Conservation (phyloP, 2,113 vertebrate genomes). For the Cavia aperea region DNA sequence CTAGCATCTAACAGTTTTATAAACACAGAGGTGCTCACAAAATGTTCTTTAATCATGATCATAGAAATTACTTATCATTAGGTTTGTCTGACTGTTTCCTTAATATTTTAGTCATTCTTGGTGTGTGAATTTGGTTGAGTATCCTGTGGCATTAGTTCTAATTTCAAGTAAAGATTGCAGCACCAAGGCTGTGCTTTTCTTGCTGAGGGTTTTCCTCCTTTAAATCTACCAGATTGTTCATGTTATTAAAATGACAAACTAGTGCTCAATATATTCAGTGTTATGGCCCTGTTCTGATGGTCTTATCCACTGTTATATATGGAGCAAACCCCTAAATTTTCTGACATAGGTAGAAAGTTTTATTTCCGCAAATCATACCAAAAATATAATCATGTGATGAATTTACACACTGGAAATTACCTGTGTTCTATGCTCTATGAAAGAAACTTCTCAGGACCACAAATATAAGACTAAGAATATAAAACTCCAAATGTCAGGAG, state of each 20-base stretch:
- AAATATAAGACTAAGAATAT: neutral
- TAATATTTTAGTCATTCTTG: neutral
- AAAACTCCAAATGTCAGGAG: neutral
- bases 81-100: neutral
- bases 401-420: neutral
- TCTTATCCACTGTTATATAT: neutral
- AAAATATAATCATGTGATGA: neutral
- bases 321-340: neutral
- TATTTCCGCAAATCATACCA: neutral
- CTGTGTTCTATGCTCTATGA: neutral
- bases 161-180: neutral
- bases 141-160: neutral
- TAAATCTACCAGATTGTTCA: neutral
- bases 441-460: neutral
- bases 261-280: neutral
- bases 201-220: neutral
- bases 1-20: neutral
- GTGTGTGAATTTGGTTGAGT: neutral
- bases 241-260: neutral
- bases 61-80: neutral
- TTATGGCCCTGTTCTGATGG: neutral
- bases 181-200: neutral
- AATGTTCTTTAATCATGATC: neutral
- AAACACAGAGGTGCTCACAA: neutral
- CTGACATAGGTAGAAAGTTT: neutral